These are phyloP conservation scores for Macrobrachium rosenbergii DNA, from an alignment of 1,140 invertebrate genomes.

Conservation along the genomic window DNA sequence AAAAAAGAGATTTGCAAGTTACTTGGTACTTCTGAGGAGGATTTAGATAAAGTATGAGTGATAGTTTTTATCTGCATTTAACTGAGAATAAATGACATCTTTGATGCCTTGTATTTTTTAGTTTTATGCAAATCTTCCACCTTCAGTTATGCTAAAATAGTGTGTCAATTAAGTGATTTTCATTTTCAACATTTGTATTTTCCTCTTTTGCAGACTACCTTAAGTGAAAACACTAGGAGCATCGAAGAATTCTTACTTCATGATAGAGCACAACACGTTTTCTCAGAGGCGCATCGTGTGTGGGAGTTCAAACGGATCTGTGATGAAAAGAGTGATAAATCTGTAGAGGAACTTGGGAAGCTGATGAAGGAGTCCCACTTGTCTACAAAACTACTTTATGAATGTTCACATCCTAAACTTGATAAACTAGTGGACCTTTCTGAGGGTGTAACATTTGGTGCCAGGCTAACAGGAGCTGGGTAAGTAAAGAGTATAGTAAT, in stretches of 20 bases:
- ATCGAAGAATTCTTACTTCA: constrained; percentile 83
- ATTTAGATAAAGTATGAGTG: constrained; percentile 74
- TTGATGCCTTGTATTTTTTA: no score
- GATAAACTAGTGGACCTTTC: constrained; percentile 87
- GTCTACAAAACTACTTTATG: constrained; percentile 88
- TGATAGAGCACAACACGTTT: constrained; percentile 91
- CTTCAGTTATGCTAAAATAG: neutral
- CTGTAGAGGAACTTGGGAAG: constrained; percentile 76
- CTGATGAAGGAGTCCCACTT: constrained; percentile 92
- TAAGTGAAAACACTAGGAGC: constrained; percentile 80
- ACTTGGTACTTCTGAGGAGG: constrained; percentile 77
- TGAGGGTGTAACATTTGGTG: constrained; percentile 81
- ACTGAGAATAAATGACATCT: constrained; percentile 11
- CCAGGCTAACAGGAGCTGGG: constrained; percentile 94
- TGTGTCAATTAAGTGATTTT: constrained; percentile 18
- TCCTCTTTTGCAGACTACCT: constrained; percentile 70
- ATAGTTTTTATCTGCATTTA: neutral
- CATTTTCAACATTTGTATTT: neutral
- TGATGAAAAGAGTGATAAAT: constrained; percentile 68
- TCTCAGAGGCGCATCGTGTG: constrained; percentile 80
- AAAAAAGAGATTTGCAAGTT: constrained; percentile 81
- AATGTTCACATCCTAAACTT: constrained; percentile 93
- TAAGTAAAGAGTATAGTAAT: constrained; percentile 69
- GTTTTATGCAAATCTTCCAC: no score
- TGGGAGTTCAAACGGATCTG: constrained; percentile 81